These are phyloP conservation scores for Tychaedon coryphoeus DNA, from an alignment of 2,113 vertebrate species.

Conservation along the genomic window DNA sequence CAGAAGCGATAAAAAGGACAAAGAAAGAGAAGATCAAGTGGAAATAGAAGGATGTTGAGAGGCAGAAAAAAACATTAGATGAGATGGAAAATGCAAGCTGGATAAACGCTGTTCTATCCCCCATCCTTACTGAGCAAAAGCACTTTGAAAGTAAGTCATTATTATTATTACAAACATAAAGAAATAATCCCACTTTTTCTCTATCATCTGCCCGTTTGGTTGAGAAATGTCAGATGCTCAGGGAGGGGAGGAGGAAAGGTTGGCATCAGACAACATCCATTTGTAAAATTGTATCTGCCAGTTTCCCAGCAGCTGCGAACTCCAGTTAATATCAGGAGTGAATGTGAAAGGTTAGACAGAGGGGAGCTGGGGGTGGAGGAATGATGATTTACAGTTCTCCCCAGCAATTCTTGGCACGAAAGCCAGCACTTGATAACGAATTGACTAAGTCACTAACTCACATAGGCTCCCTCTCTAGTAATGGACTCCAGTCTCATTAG, in stretches of 20 bases:
- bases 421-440: conserved; percentile 16
- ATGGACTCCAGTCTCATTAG: conserved; percentile 38
- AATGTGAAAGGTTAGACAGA: conserved; percentile 1
- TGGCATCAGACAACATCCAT: conserved; percentile 48
- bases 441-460: conserved; percentile 39
- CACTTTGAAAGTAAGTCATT: conserved; percentile 39
- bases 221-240: conserved; percentile 35
- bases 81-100: background rate
- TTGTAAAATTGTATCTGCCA: conserved; percentile 58
- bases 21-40: background rate
- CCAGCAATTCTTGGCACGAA: conserved; percentile 20
- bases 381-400: conserved; percentile 36
- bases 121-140: background rate
- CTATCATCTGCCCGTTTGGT: background rate
- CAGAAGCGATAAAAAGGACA: background rate
- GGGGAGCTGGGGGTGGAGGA: background rate
- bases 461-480: background rate
- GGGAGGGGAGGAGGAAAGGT: background rate
- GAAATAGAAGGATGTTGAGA: background rate
- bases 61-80: background rate
- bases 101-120: background rate
- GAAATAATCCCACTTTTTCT: conserved; percentile 46
- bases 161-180: conserved; percentile 7
- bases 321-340: conserved; percentile 42
- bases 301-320: conserved; percentile 29